These are phyloP conservation scores for Cheiracanthium punctorium DNA, from an alignment of 2,888 invertebrate species.

Conservation along the genomic window DNA sequence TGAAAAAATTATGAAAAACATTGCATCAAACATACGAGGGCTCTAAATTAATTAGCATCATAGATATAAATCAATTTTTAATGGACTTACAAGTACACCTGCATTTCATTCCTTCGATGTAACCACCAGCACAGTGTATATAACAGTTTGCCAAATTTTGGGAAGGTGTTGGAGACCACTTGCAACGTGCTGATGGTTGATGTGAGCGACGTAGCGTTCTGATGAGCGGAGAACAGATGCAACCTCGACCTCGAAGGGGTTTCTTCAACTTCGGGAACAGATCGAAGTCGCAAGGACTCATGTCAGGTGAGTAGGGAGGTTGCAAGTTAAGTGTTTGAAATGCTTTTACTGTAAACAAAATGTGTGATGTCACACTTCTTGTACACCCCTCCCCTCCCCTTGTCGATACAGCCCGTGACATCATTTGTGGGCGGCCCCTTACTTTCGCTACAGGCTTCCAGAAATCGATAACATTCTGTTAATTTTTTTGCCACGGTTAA, in stretches of 20 bases:
- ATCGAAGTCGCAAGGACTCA: too few relatives aligned
- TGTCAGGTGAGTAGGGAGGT: too few relatives aligned
- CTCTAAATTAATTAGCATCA: too few relatives aligned
- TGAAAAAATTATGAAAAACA: too few relatives aligned
- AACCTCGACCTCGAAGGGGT: background rate
- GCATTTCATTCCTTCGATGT: background rate
- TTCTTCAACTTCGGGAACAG: too few relatives aligned
- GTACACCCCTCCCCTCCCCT: too few relatives aligned
- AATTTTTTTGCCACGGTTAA: background rate
- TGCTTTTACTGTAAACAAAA: too few relatives aligned
- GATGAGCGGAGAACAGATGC: background rate
- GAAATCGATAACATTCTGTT: background rate
- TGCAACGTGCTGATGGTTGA: background rate
- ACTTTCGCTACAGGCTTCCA: background rate
- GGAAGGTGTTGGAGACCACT: background rate
- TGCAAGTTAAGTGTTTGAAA: too few relatives aligned
- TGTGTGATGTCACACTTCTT: too few relatives aligned
- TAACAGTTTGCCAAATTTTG: background rate
- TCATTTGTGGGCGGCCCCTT: too few relatives aligned
- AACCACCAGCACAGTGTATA: background rate
- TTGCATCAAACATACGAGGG: background rate
- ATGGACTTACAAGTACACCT: background rate
- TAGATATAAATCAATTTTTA: too few relatives aligned
- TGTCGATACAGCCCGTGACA: too few relatives aligned
- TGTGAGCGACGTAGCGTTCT: background rate